phyloP scores from a whole-genome alignment of 2,113 vertebrate species.

The Apaloderma vittatum region DNA sequence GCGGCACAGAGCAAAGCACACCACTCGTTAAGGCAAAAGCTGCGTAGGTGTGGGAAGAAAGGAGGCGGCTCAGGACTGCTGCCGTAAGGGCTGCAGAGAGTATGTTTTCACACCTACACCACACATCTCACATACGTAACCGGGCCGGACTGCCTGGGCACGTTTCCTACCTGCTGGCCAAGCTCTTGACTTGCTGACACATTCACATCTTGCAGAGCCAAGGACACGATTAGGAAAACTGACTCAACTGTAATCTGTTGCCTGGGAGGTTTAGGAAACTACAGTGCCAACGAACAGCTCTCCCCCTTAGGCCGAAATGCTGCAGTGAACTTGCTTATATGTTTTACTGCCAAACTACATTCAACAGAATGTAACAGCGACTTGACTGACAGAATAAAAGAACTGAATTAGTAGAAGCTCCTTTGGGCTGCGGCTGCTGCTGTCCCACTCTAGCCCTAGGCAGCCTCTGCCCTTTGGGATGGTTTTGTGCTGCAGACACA shows the following conservation, averaged over 20 bases:
- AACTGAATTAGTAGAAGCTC: background rate
- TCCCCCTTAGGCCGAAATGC: background rate
- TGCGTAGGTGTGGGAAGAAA: rapidly evolving
- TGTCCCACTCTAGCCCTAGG: background rate
- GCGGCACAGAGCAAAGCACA: background rate
- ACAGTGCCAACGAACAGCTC: background rate
- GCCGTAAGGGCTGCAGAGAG: background rate
- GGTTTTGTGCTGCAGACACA: background rate
- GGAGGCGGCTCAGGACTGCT: background rate
- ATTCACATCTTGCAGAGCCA: background rate
- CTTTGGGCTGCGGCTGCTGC: background rate
- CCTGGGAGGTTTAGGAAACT: background rate
- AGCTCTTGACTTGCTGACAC: background rate
- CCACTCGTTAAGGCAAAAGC: background rate
- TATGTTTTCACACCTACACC: background rate
- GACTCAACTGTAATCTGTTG: background rate
- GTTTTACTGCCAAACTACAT: background rate
- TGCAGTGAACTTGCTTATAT: background rate
- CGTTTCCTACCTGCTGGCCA: background rate
- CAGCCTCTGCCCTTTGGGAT: background rate
- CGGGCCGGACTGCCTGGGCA: rapidly evolving
- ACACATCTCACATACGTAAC: background rate
- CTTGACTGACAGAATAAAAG: background rate
- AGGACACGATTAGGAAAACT: background rate
- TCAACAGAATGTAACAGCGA: background rate